Evolutionary conservation across 2,113 vertebrate genomes (phyloP).

Genomic region (Lutjanus erythropterus): DNA sequence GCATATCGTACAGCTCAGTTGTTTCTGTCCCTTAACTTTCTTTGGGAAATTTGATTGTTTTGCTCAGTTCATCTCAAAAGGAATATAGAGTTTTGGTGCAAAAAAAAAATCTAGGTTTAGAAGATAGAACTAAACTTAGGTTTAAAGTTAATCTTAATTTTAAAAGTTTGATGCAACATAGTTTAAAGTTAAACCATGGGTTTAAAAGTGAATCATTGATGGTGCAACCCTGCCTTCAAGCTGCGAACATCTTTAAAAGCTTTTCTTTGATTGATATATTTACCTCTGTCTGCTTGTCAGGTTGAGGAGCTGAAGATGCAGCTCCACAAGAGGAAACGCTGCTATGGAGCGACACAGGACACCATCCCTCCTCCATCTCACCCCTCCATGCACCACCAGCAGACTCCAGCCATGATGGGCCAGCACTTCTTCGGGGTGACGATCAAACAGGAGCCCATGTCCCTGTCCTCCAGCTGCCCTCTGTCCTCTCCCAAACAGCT

Average conservation of each 20-base stretch:
- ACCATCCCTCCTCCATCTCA: constrained; percentile 60
- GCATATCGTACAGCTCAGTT: too few relatives aligned
- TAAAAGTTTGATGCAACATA: too few relatives aligned
- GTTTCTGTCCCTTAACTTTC: too few relatives aligned
- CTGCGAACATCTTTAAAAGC: background rate
- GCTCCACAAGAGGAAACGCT: constrained; percentile 92
- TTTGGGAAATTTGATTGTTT: too few relatives aligned
- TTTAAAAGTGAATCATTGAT: too few relatives aligned
- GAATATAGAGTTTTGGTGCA: too few relatives aligned
- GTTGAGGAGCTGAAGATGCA: constrained; percentile 96
- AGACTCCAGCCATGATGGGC: constrained; percentile 73
- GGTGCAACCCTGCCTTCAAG: too few relatives aligned
- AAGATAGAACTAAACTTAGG: too few relatives aligned
- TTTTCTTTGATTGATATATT: background rate
- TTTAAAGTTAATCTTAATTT: too few relatives aligned
- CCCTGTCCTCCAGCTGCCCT: constrained; percentile 89
- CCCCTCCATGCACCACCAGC: constrained; percentile 73
- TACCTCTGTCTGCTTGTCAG: constrained; percentile 65
- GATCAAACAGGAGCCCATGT: constrained; percentile 92
- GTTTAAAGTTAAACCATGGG: too few relatives aligned
- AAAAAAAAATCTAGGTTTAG: too few relatives aligned
- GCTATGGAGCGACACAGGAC: constrained; percentile 81
- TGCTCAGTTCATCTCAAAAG: too few relatives aligned
- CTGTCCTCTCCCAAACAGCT: constrained; percentile 88
- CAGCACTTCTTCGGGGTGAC: constrained; percentile 89